Evolutionary conservation across 2,113 vertebrate genomes (phyloP).

Genomic region (Labrus mixtus): DNA sequence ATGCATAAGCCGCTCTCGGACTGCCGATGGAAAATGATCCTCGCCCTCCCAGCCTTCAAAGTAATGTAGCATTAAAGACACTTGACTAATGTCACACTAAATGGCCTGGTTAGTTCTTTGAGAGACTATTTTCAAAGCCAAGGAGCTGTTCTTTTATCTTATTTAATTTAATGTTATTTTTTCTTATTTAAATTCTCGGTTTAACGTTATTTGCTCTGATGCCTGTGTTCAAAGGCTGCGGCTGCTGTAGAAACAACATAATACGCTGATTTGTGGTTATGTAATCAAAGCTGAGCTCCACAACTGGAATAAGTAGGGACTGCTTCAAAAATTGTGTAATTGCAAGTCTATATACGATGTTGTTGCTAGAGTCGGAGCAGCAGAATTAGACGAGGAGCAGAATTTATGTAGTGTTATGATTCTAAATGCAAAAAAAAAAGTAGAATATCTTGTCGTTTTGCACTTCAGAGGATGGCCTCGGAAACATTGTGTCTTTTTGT

Average conservation of each 20-base stretch:
- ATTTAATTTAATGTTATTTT: constrained; percentile 89
- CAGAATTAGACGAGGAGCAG: constrained; percentile 39
- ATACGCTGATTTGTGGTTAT: constrained; percentile 56
- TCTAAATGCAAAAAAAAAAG: constrained; percentile 78
- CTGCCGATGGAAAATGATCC: not conserved
- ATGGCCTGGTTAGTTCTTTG: constrained; percentile 72
- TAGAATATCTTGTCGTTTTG: constrained; percentile 79
- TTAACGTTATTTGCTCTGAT: constrained; percentile 67
- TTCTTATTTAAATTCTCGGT: constrained; percentile 79
- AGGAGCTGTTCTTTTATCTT: constrained; percentile 85
- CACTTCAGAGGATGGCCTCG: constrained; percentile 74
- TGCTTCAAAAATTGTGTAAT: constrained; percentile 49
- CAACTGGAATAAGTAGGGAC: constrained; percentile 43
- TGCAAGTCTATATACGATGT: constrained; percentile 50
- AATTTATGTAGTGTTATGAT: constrained; percentile 59
- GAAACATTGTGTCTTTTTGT: constrained; percentile 82
- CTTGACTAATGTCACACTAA: constrained; percentile 68
- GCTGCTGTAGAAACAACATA: constrained; percentile 67
- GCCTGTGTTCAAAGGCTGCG: constrained; percentile 52
- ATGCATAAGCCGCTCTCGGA: constrained; percentile 83
- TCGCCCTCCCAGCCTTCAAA: constrained; percentile 54
- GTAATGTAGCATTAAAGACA: constrained; percentile 82
- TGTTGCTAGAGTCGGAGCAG: constrained; percentile 54
- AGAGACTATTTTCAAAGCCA: constrained; percentile 80
- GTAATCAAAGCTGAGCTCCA: constrained; percentile 51